These are phyloP conservation scores for Pygoscelis adeliae DNA, from an alignment of 2,113 vertebrate species.

Conservation along the genomic window DNA sequence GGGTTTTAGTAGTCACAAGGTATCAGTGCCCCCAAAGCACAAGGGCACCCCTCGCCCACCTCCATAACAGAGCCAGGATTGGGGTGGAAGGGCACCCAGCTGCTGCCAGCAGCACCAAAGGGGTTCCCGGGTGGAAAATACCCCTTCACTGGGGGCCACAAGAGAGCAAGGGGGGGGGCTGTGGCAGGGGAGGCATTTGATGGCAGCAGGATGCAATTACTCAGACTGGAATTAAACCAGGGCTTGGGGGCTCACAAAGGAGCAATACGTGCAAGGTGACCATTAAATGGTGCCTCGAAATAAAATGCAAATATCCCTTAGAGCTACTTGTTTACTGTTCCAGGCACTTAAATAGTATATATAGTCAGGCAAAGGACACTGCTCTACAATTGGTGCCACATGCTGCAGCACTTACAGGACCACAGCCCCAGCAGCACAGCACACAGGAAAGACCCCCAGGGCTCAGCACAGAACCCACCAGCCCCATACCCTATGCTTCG, in stretches of 20 bases:
- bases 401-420: neutral
- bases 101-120: neutral
- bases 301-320: neutral
- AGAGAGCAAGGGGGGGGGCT: neutral
- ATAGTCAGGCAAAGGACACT: neutral
- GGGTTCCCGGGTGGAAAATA: neutral
- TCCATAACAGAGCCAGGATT: rapidly evolving
- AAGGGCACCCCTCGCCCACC: neutral
- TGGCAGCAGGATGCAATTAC: neutral
- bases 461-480: neutral
- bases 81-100: neutral
- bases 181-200: neutral
- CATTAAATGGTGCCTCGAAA: neutral
- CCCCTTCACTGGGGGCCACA: neutral
- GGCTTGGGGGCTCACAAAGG: neutral
- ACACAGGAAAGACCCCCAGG: no score
- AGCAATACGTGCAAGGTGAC: neutral
- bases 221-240: neutral
- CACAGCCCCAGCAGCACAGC: neutral
- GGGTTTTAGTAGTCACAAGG: neutral
- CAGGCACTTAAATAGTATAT: neutral
- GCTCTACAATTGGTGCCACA: neutral
- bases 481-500: rapidly evolving
- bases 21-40: neutral
- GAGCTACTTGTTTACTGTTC: neutral